These are phyloP conservation scores for Caranx melampygus DNA, from an alignment of 2,113 vertebrate genomes.

Conservation along the genomic window DNA sequence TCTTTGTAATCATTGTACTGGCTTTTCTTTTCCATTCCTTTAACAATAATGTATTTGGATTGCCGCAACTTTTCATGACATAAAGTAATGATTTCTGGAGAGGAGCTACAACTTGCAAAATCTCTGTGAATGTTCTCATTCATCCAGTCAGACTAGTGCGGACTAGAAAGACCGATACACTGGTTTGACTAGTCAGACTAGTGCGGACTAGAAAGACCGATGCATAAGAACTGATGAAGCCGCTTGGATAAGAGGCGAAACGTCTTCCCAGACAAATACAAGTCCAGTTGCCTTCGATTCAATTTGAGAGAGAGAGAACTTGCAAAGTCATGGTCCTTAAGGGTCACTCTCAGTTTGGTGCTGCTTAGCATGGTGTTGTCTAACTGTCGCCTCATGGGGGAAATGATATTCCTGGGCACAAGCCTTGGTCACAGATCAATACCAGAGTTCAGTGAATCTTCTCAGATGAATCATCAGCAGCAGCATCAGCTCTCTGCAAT, in stretches of 20 bases:
- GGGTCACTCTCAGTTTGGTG: conserved; percentile 6
- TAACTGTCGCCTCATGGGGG: conserved; percentile 60
- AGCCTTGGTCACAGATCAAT: conserved; percentile 75
- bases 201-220: too few relatives aligned
- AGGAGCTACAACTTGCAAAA: neutral
- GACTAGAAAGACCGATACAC: too few relatives aligned
- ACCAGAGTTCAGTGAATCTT: conserved; percentile 65
- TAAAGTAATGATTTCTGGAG: neutral
- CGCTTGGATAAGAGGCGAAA: too few relatives aligned
- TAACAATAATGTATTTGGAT: neutral
- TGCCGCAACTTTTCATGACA: too few relatives aligned
- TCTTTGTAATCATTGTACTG: neutral
- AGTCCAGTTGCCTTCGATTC: too few relatives aligned
- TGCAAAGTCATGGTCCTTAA: neutral
- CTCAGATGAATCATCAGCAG: conserved; percentile 65
- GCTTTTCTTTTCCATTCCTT: neutral
- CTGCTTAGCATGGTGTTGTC: conserved; percentile 51
- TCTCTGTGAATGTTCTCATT: too few relatives aligned
- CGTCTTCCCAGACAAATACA: too few relatives aligned
- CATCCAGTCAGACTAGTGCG: too few relatives aligned
- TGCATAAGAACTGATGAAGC: too few relatives aligned
- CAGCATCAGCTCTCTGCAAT: conserved; percentile 40
- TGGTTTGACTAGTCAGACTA: too few relatives aligned
- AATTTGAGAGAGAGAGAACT: too few relatives aligned
- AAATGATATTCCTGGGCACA: conserved; percentile 75